Base-by-base conservation (phyloP, 2,888 invertebrate species). In the Drosophila diplacantha region DNA sequence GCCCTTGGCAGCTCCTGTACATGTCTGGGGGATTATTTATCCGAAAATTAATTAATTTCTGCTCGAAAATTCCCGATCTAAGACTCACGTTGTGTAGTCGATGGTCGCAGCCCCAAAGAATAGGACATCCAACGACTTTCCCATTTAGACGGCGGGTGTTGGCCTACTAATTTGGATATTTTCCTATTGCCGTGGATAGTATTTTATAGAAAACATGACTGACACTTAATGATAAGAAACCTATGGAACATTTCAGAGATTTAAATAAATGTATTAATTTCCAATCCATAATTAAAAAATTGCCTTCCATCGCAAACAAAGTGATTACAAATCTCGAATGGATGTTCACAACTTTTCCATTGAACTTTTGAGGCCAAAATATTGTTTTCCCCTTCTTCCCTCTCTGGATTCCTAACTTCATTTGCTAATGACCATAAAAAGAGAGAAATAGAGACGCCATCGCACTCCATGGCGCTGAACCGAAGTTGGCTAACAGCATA, bases 81-180 rank as follows among this genome's bases (percentile, higher is more conserved):
- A 38, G 14, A 37, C 72, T 81, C 74, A 96, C 96, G 94, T 93
- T 62, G 93, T 92, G 86, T 95, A 94, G 89, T 96, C 96, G 53
- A 95, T 92, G 90, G 93, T 94, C 83, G 95, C 94, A 31, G 96
- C 95, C 69, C 96, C 96, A 83, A 96, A 91, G 52, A 95, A 93
- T 66, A 94, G 91, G 65, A 88, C 83, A 31, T 88, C 88, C 41
- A 63, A 9, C 12, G 35, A 20, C 14, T 44, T 53, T 39, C 31
- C 38, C 66, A 69, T 77, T 16, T 37, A 6, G 20, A 22, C 41
- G 32, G 22, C 24, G 4, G 18, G n/a, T 9, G 8, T n/a, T 3
- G 22, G 22, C 29, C 38, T 14, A 8, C 1, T 12, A 51, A 20
- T 35, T 35, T 35, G 1, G 26, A 12, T 8, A 7, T 20, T 9